phyloP scores from a whole-genome alignment of 2,888 invertebrate species.

The Nasonovia ribisnigri region DNA sequence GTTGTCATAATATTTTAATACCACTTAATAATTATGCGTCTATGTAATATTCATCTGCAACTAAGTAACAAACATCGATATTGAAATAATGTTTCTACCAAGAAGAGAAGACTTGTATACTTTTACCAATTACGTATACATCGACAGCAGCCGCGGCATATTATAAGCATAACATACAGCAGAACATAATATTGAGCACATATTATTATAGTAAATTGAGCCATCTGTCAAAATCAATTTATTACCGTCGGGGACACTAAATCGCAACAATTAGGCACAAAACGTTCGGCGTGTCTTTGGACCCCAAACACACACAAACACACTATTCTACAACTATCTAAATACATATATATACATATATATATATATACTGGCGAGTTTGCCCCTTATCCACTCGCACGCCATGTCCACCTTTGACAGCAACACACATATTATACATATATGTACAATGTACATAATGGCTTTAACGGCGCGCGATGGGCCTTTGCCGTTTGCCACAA shows the following conservation, averaged over 20 bases:
- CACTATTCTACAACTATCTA: not conserved
- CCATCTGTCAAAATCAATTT: constrained; percentile 47
- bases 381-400: not conserved
- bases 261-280: constrained; percentile 35
- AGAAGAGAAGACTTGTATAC: not conserved
- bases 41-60: not conserved
- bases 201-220: constrained; percentile 34
- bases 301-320: constrained; percentile 13
- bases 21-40: not conserved
- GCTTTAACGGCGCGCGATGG: not conserved
- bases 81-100: not conserved
- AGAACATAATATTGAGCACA: not conserved
- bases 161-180: no score
- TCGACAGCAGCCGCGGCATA: not conserved
- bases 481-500: not conserved
- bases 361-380: not conserved
- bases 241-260: constrained; percentile 25
- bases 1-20: not conserved
- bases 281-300: not conserved
- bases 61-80: no score
- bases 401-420: not conserved
- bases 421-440: not conserved
- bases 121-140: no score
- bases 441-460: not conserved
- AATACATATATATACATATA: not conserved